phyloP scores from a whole-genome alignment of 2,888 invertebrate genomes.

The Cylloceria caligata region DNA sequence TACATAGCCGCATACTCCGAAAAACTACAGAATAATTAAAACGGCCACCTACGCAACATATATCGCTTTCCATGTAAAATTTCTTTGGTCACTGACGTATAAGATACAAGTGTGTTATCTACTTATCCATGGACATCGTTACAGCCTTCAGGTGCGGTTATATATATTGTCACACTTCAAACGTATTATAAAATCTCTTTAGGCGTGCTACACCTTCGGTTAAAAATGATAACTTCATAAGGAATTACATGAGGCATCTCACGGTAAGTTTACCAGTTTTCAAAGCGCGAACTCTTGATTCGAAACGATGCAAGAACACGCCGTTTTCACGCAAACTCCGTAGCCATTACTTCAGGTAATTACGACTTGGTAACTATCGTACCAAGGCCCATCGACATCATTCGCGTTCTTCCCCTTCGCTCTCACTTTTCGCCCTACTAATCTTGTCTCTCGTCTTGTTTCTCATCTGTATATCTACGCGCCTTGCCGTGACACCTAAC shows the following conservation, averaged over 20 bases:
- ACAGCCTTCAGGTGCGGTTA: background rate
- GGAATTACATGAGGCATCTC: conserved; percentile 31
- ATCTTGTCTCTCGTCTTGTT: background rate
- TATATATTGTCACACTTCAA: background rate
- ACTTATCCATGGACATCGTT: conserved; percentile 21
- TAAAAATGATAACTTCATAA: conserved; percentile 38
- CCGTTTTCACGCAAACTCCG: conserved; percentile 18
- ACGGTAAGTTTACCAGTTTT: conserved; percentile 18
- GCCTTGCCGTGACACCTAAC: conserved; percentile 6
- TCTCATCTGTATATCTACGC: background rate
- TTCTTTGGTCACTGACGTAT: background rate
- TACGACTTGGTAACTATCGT: conserved; percentile 36
- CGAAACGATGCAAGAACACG: conserved; percentile 36
- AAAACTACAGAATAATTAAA: too few relatives aligned
- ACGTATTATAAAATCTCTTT: conserved; percentile 8
- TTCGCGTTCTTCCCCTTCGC: background rate
- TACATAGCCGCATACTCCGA: too few relatives aligned
- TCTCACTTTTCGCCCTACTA: conserved; percentile 2
- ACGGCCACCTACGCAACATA: too few relatives aligned
- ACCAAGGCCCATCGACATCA: conserved; percentile 32
- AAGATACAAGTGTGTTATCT: background rate
- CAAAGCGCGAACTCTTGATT: background rate
- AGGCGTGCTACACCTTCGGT: conserved; percentile 24
- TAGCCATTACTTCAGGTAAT: conserved; percentile 40
- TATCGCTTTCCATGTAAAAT: conserved; percentile 14